Evolutionary conservation across 2,888 invertebrate species (phyloP), one percentile per base, ranked within the genome.

Genomic region (Boloria euphrosyne): DNA sequence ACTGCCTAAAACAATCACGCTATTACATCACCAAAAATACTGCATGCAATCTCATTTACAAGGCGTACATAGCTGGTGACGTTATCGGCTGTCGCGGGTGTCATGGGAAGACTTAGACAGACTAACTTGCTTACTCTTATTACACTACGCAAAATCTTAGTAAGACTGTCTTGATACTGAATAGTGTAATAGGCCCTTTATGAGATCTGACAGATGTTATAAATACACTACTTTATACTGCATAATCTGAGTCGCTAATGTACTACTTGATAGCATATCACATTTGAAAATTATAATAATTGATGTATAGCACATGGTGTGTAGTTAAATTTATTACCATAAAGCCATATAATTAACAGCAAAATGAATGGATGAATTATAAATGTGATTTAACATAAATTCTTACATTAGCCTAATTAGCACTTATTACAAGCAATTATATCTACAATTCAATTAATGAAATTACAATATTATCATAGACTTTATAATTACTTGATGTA

Each of bases 321-420:
- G 14, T 57, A 44, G n/a, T 7, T 10, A 18, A 44, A 57, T 44
- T 14, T 22, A 57, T 57, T n/a, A 44, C n/a, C 22, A 57, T 57
- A 57, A 44, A n/a, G 17, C 7, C 6, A 46, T 4, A 16, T 57
- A 44, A 57, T 46, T n/a, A 18, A 44, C n/a, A 13, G 22, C 55
- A 55, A 4, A 57, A 46, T 46, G 43, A 46, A 22, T 5, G 10
- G 10, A 44, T 57, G n/a, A n/a, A 57, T 38, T 44, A 22, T 13
- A 50, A 5, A 18, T 22, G 43, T 10, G 22, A 44, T 57, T n/a
- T 22, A 46, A 44, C 14, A 57, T 44, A 57, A 44, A 57, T 17
- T 55, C 18, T 14, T 55, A 10, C 14, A 18, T 55, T 18, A 55
- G 18, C 55, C 55, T 57, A 14, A 44, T 57, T 57, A 44, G 22